These are phyloP conservation scores for Drosophila jambulina DNA, from an alignment of 1,140 invertebrate genomes.

Conservation along the genomic window DNA sequence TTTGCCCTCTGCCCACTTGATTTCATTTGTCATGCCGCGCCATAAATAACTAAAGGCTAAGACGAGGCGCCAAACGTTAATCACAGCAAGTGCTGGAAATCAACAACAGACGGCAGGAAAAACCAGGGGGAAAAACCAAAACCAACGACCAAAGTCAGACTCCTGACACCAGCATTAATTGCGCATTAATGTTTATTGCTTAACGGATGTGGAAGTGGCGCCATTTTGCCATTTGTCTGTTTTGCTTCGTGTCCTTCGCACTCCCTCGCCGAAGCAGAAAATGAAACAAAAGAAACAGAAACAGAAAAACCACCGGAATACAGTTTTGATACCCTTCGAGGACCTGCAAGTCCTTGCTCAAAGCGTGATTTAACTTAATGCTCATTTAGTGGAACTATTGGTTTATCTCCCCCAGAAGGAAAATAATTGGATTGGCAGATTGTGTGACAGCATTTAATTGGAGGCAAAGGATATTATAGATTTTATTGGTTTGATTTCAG, in stretches of 20 bases:
- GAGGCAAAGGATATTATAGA: slow-evolving; percentile 15
- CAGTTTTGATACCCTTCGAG: slow-evolving; percentile 46
- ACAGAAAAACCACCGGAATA: slow-evolving; percentile 31
- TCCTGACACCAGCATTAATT: slow-evolving; percentile 79
- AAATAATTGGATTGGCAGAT: slow-evolving; percentile 51
- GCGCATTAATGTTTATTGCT: slow-evolving; percentile 82
- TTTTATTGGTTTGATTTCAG: slow-evolving; percentile 22
- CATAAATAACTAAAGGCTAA: slow-evolving; percentile 69
- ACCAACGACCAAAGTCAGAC: slow-evolving; percentile 23
- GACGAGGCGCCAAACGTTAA: slow-evolving; percentile 61
- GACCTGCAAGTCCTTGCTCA: slow-evolving; percentile 10
- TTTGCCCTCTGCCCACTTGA: slow-evolving; percentile 34
- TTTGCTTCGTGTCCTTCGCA: slow-evolving; percentile 17
- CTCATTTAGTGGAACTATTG: slow-evolving; percentile 38
- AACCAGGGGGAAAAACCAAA: slow-evolving; percentile 1
- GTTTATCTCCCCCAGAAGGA: slow-evolving; percentile 17
- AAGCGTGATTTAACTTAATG: slow-evolving; percentile 38
- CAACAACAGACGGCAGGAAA: slow-evolving; percentile 57
- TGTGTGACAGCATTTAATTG: slow-evolving; percentile 44
- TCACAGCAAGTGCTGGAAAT: slow-evolving; percentile 69
- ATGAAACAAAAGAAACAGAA: slow-evolving; percentile 6
- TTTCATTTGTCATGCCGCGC: slow-evolving; percentile 42
- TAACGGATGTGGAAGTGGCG: slow-evolving; percentile 78
- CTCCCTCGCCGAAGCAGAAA: not conserved
- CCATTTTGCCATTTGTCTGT: slow-evolving; percentile 65